phyloP scores from a whole-genome alignment of 2,113 vertebrate genomes.

The Brienomyrus brachyistius region DNA sequence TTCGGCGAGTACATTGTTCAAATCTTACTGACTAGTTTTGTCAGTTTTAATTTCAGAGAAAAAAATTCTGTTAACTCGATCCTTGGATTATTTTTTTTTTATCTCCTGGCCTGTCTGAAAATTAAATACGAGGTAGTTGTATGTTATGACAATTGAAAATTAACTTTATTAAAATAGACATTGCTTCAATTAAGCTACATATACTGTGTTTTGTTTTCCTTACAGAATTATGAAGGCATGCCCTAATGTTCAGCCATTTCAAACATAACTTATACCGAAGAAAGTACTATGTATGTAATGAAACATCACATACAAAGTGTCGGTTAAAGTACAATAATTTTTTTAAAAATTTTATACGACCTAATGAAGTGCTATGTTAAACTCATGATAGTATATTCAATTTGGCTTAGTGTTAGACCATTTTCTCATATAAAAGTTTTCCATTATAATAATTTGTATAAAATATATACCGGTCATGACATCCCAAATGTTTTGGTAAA shows the following conservation, averaged over 20 bases:
- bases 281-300: too few species aligned
- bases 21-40: background rate
- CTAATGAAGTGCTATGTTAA: too few species aligned
- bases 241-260: background rate
- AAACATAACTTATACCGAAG: background rate
- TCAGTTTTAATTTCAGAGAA: background rate
- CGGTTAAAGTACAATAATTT: too few species aligned
- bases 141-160: background rate
- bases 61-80: background rate
- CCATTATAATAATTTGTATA: too few species aligned
- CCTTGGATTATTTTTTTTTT: constrained; percentile 1
- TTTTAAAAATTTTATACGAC: too few species aligned
- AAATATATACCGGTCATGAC: too few species aligned
- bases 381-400: too few species aligned
- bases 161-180: background rate
- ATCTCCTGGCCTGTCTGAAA: background rate
- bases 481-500: too few species aligned
- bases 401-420: too few species aligned
- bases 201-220: background rate
- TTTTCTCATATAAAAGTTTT: too few species aligned
- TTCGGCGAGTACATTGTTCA: background rate
- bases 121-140: background rate
- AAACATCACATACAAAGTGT: too few species aligned
- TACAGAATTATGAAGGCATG: background rate
- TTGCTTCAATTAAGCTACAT: background rate